Evolutionary conservation across 2,888 invertebrate genomes (phyloP).

Genomic region (Ryuthela nishihirai): DNA sequence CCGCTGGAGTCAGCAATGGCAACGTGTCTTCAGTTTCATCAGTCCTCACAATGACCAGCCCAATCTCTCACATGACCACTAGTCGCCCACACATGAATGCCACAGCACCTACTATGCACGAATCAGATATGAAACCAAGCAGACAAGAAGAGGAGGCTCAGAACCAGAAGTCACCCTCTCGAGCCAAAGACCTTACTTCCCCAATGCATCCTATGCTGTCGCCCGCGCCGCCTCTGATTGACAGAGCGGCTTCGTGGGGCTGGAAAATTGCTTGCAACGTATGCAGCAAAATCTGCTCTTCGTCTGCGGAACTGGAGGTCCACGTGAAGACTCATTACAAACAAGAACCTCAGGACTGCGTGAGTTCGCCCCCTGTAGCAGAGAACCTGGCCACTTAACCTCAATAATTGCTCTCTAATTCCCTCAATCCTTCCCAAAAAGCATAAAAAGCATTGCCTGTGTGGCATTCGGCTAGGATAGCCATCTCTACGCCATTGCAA

Average conservation of each 20-base stretch:
- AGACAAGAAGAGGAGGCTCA: background rate
- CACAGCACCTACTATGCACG: conserved; percentile 1
- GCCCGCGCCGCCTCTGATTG: conserved; percentile 1
- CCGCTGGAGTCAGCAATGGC: conserved; percentile 30
- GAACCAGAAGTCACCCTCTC: conserved; percentile 5
- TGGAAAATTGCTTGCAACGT: conserved; percentile 42
- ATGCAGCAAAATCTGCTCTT: conserved; percentile 40
- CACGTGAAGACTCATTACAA: conserved; percentile 40
- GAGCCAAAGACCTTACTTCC: conserved; percentile 17
- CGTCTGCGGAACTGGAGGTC: conserved; percentile 38
- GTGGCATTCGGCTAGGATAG: too few relatives aligned
- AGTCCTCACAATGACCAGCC: background rate
- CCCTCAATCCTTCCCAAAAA: too few relatives aligned
- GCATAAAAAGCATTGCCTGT: too few relatives aligned
- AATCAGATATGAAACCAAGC: background rate
- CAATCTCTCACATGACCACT: background rate
- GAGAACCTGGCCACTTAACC: too few relatives aligned
- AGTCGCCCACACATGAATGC: too few relatives aligned
- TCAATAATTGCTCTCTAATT: too few relatives aligned
- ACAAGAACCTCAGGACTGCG: conserved; percentile 14
- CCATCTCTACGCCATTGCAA: too few relatives aligned
- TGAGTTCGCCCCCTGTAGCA: too few relatives aligned
- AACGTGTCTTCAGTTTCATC: background rate
- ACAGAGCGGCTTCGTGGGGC: conserved; percentile 30
- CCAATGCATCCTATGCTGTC: conserved; percentile 3